phyloP scores from a whole-genome alignment of 2,113 vertebrate species.

The Chascanopsetta lugubris region DNA sequence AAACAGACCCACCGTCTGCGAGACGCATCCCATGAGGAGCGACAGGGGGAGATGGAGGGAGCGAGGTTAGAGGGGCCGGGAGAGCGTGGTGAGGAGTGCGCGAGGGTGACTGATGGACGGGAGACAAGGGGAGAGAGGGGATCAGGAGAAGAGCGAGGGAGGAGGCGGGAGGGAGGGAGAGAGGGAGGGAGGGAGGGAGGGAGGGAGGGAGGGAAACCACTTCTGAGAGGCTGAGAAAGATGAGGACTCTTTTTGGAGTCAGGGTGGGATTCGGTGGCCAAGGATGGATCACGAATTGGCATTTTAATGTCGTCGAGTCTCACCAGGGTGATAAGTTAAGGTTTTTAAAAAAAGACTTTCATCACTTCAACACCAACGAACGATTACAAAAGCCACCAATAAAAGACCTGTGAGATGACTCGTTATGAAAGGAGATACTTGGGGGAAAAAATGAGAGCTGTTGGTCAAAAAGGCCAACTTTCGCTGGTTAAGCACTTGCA shows the following conservation, averaged over 20 bases:
- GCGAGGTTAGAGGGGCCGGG: conserved; percentile 2
- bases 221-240: conserved; percentile 2
- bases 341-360: not conserved
- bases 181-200: not conserved
- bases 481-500: too few species aligned
- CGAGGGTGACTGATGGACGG: conserved; percentile 27
- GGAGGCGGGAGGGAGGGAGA: too few species aligned
- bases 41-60: not conserved
- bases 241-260: not conserved
- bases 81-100: conserved; percentile 24
- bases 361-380: too few species aligned
- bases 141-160: too few species aligned
- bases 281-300: not conserved
- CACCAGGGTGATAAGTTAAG: not conserved
- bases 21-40: conserved; percentile 35
- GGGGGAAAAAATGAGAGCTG: too few species aligned
- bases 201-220: conserved; percentile 16
- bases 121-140: not conserved
- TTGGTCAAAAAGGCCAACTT: too few species aligned
- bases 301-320: not conserved
- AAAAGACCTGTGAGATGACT: too few species aligned
- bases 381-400: too few species aligned
- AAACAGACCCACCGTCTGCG: conserved; percentile 39
- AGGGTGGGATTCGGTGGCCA: not conserved
- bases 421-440: too few species aligned